phyloP scores from a whole-genome alignment of 2,113 vertebrate species.

The Tragelaphus buxtoni region DNA sequence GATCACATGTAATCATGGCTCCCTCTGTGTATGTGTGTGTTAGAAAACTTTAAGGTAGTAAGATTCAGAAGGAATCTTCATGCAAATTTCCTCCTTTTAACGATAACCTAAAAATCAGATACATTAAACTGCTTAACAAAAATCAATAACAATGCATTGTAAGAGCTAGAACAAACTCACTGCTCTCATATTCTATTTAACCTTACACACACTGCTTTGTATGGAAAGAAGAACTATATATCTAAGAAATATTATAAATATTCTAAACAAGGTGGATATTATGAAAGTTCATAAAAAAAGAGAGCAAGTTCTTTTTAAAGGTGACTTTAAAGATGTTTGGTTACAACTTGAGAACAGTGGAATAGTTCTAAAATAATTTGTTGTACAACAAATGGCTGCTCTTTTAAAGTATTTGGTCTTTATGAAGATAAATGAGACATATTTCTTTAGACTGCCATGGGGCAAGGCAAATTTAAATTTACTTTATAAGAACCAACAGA shows the following conservation, averaged over 20 bases:
- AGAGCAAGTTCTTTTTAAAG: not conserved
- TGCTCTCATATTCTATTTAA: not conserved
- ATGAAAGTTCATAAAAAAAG: not conserved
- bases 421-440: slow-evolving; percentile 46
- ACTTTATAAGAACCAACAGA: not conserved
- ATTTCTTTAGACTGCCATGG: not conserved
- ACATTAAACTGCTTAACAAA: not conserved
- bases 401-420: slow-evolving; percentile 18
- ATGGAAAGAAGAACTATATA: not conserved
- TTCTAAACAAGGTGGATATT: not conserved
- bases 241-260: not conserved
- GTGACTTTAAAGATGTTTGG: slow-evolving; percentile 6
- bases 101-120: not conserved
- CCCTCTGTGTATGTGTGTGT: not conserved
- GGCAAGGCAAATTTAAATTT: not conserved
- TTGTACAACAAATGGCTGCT: not conserved
- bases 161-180: not conserved
- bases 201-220: not conserved
- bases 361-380: slow-evolving; percentile 21
- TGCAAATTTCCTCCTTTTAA: not conserved
- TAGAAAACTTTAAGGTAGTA: not conserved
- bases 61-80: not conserved
- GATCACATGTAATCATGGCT: not conserved
- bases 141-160: not conserved
- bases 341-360: not conserved